A percentile compares a stretch with the other conserved stretches of the same genome.
phyloP scores from a whole-genome alignment of 2,113 vertebrate species.

The Antigone vipio region DNA sequence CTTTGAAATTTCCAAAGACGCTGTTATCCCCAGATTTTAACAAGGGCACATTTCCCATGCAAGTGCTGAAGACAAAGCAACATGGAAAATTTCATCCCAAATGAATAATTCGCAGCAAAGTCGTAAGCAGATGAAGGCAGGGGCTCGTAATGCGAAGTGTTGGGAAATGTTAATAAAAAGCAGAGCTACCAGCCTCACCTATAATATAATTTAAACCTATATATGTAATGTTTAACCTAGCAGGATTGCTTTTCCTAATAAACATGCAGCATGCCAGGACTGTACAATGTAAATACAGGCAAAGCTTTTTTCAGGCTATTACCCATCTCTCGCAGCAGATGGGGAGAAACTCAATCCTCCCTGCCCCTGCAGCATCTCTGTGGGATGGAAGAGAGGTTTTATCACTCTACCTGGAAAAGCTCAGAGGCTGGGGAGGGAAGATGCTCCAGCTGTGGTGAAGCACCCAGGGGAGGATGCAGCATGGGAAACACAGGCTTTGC shows the following conservation, averaged over 20 bases:
- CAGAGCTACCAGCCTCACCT: slow-evolving; percentile 38
- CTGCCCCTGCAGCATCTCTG: background rate
- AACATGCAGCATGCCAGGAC: background rate
- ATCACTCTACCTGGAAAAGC: background rate
- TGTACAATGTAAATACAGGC: background rate
- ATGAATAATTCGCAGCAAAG: accelerated
- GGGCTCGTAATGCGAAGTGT: background rate
- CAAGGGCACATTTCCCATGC: background rate
- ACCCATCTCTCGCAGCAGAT: background rate
- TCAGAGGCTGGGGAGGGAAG: background rate
- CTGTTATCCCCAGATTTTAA: background rate
- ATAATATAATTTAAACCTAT: slow-evolving; percentile 38
- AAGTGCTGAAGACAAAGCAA: background rate
- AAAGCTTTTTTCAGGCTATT: background rate
- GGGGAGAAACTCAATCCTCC: background rate
- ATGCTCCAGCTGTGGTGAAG: background rate
- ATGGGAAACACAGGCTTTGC: background rate
- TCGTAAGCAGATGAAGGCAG: background rate
- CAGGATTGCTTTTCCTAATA: slow-evolving; percentile 29
- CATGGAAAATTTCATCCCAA: background rate
- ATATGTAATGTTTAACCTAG: slow-evolving; percentile 30
- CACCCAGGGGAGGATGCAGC: background rate
- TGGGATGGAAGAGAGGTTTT: background rate
- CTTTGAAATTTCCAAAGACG: background rate
- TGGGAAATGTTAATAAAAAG: slow-evolving; percentile 12